Percentiles rank a stretch among this genome's conserved stretches.
Evolutionary conservation across 2,797 vertebrate genomes (phyloP).

Genomic region (Lagocephalus sceleratus): DNA sequence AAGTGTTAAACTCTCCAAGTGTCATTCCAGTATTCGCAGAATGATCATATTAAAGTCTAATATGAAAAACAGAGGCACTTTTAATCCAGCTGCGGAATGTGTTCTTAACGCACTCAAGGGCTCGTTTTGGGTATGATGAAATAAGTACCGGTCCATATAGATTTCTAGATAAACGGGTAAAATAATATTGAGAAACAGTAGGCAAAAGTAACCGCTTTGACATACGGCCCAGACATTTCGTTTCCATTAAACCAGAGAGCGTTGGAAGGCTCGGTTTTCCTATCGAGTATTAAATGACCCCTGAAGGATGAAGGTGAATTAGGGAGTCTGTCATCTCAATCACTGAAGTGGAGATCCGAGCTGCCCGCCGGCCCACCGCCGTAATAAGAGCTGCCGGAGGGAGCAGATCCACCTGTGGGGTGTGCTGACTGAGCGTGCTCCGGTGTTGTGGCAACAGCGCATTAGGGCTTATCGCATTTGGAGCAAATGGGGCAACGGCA

Average conservation of each 20-base stretch:
- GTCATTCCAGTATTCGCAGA: slow-evolving; percentile 43
- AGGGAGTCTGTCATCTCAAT: slow-evolving; percentile 67
- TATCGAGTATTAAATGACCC: slow-evolving; percentile 65
- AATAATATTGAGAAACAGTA: slow-evolving; percentile 47
- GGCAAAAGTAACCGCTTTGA: slow-evolving; percentile 39
- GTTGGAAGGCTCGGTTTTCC: slow-evolving; percentile 56
- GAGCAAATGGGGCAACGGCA: slow-evolving; percentile 41
- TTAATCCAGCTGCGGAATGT: slow-evolving; percentile 51
- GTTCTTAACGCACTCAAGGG: slow-evolving; percentile 42
- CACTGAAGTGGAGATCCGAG: slow-evolving; percentile 47
- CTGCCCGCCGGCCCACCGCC: slow-evolving; percentile 24
- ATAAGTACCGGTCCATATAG: slow-evolving; percentile 48
- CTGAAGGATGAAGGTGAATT: slow-evolving; percentile 65
- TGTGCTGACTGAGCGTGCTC: slow-evolving; percentile 63
- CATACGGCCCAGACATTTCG: slow-evolving; percentile 44
- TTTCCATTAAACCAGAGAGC: slow-evolving; percentile 52
- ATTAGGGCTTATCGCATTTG: slow-evolving; percentile 60
- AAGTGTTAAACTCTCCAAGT: slow-evolving; percentile 45
- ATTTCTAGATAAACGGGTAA: slow-evolving; percentile 48
- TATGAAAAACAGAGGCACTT: slow-evolving; percentile 44
- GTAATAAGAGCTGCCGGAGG: slow-evolving; percentile 67
- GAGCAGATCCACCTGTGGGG: slow-evolving; percentile 73
- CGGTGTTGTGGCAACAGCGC: slow-evolving; percentile 49
- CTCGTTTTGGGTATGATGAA: slow-evolving; percentile 42
- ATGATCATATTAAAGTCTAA: slow-evolving; percentile 40